Base-by-base conservation (phyloP, 2,888 invertebrate species). In the Eledone cirrhosa region DNA sequence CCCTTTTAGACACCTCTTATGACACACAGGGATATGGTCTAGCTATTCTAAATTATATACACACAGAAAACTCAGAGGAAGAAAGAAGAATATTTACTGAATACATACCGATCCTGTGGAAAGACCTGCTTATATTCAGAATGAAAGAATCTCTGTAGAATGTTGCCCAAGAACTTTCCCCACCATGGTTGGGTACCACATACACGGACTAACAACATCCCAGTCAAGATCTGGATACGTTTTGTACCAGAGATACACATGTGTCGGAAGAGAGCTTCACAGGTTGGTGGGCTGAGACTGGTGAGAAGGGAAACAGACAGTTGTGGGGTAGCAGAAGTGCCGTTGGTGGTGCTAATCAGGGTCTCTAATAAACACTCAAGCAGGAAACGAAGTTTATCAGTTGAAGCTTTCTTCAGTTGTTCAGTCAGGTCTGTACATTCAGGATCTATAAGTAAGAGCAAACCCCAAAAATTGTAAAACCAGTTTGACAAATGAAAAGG, bases 111-210 rank as follows among this genome's bases (percentile, higher is more conserved):
- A 91, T 97, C 96, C 86, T 96, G 95, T 22, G 97, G 95, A 83
- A 95, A 95, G 77, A 95, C 94, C 84, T 94, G 93, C 41, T 94
- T 94, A 84, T 95, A 95, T 72, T 94, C 94, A 0, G 95, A 94
- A 0, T 95, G 94, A 90, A 96, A 97, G 86, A 96, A 94, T 81
- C 93, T 93, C 31, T 94, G 93, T 79, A 97, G 93, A 41, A 95
- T 95, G 86, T 95, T 94, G 0, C 96, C 95, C n/a, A 97, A 92
- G 88, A 95, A 96, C 83, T 94, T 93, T 67, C 97, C 97, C 97
- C 97, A 97, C 95, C 96, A 97, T 16, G 93, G 92, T 88, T 94
- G 94, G 79, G 93, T 92, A 77, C 94, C 94, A 87, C 95, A 94
- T 89, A 94, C 94, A 77, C 95, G 93, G 80, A 96, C 95, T 87